Percentiles rank a stretch among this genome's conserved stretches.
Evolutionary conservation across 2,888 invertebrate genomes (phyloP).

Genomic region (Diplolepis rosae): DNA sequence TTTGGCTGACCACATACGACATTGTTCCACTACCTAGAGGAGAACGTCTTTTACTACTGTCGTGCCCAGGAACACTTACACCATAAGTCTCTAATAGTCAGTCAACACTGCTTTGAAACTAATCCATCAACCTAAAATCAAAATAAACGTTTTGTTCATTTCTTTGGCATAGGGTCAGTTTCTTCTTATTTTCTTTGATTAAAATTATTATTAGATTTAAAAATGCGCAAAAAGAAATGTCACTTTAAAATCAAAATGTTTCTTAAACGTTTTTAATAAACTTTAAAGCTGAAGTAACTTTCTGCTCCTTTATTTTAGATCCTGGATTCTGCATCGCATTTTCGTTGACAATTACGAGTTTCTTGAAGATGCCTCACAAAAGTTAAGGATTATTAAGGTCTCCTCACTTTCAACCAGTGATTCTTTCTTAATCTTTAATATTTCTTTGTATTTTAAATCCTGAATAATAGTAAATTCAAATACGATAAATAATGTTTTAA

Average conservation of each 20-base stretch:
- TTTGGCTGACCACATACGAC: slow-evolving; percentile 1
- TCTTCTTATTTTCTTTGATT: too few species aligned
- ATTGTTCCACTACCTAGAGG: not conserved
- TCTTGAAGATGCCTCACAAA: not conserved
- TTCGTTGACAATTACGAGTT: not conserved
- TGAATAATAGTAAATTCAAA: too few species aligned
- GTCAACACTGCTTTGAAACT: not conserved
- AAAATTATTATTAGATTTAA: too few species aligned
- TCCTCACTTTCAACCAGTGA: not conserved
- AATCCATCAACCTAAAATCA: not conserved
- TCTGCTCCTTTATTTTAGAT: not conserved
- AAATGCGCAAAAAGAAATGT: too few species aligned
- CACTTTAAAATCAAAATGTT: too few species aligned
- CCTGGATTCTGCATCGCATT: not conserved
- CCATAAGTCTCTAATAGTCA: not conserved
- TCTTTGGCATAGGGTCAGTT: too few species aligned
- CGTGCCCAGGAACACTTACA: not conserved
- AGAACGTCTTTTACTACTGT: too few species aligned
- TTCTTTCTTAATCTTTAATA: too few species aligned
- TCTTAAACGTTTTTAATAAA: too few species aligned
- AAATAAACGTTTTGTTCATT: too few species aligned
- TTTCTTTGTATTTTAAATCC: too few species aligned
- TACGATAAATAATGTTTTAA: too few species aligned
- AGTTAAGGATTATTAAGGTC: not conserved
- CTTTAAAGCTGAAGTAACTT: not conserved